Conservation (phyloP, 1,140 invertebrate species). For the Asobara japonica region DNA sequence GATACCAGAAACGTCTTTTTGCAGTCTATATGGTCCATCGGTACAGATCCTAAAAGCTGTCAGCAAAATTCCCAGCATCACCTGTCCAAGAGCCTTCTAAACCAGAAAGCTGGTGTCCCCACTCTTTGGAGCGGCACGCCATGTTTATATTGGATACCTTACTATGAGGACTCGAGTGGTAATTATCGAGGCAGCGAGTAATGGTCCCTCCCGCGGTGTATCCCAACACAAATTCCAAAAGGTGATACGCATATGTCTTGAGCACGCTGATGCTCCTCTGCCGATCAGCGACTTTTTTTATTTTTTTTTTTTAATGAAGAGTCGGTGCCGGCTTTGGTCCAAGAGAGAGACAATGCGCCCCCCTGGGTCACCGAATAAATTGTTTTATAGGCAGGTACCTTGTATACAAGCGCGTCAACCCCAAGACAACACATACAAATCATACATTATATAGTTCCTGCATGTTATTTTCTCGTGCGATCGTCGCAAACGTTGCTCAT, state of each 20-base stretch:
- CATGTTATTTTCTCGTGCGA: slow-evolving; percentile 16
- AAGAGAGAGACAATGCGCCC: slow-evolving; percentile 53
- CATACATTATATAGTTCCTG: not conserved
- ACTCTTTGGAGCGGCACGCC: too few species aligned
- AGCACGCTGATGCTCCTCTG: slow-evolving; percentile 19
- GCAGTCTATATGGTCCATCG: too few species aligned
- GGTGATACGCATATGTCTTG: slow-evolving; percentile 55
- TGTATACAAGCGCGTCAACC: not conserved
- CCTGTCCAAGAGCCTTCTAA: too few species aligned
- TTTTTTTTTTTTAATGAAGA: too few species aligned
- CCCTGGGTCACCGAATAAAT: slow-evolving; percentile 55
- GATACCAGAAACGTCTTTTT: too few species aligned
- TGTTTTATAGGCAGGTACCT: slow-evolving; percentile 46
- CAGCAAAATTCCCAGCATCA: too few species aligned
- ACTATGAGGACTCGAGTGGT: slow-evolving; percentile 40
- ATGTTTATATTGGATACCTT: not conserved
- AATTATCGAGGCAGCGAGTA: slow-evolving; percentile 56
- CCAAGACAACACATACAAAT: not conserved
- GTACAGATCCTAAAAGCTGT: too few species aligned
- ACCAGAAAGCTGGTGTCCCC: too few species aligned
- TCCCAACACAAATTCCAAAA: slow-evolving; percentile 58
- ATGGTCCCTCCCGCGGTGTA: slow-evolving; percentile 53
- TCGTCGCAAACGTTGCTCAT: slow-evolving; percentile 21
- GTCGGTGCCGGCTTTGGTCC: slow-evolving; percentile 41
- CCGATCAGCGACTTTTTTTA: too few species aligned